Percentiles rank a stretch among this genome's conserved stretches.
Conservation (phyloP, 2,888 invertebrate genomes). For the Lottia gigantea region DNA sequence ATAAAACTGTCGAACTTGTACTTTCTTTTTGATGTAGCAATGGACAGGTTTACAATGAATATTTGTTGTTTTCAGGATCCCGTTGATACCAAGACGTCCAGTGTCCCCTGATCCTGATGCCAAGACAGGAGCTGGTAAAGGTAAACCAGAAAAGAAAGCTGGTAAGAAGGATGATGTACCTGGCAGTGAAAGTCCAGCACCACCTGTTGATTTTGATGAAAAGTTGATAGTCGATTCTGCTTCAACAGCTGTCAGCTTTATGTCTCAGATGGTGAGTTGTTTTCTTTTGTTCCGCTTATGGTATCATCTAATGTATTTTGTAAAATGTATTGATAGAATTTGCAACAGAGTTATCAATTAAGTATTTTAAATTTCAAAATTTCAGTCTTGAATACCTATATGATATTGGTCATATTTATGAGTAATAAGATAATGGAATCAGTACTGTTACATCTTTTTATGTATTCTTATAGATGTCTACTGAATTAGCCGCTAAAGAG, state of each 20-base stretch:
- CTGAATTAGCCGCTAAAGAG: conserved; percentile 60
- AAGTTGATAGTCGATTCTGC: conserved; percentile 61
- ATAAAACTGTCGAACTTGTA: no score
- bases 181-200: conserved; percentile 54
- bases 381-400: no score
- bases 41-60: no score
- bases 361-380: no score
- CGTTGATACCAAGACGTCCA: conserved; percentile 62
- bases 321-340: no score
- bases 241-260: conserved; percentile 43
- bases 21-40: no score
- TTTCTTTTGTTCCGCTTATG: no score
- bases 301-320: no score
- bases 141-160: conserved; percentile 50
- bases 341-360: no score
- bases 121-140: conserved; percentile 51
- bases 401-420: no score
- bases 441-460: background rate
- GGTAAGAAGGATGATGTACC: conserved; percentile 43
- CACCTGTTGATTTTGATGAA: conserved; percentile 63
- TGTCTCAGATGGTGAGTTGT: conserved; percentile 59
- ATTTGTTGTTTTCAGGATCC: conserved; percentile 50
- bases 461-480: conserved; percentile 45
- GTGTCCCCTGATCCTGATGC: conserved; percentile 58
- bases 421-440: no score